These are phyloP conservation scores for Ginglymostoma cirratum DNA, from an alignment of 2,113 vertebrate species.

Conservation along the genomic window DNA sequence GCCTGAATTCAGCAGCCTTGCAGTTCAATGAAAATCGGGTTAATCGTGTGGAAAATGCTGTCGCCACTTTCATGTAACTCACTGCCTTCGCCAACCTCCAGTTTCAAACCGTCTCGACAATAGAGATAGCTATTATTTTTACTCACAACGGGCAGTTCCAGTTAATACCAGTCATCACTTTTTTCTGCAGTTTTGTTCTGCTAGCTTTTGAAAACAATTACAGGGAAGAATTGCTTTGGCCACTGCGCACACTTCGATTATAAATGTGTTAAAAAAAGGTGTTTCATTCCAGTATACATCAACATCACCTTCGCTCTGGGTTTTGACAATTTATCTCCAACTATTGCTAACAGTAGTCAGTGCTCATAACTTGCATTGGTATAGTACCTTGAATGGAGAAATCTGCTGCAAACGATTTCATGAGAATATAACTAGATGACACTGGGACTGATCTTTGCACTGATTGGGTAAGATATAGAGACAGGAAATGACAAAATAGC, in stretches of 20 bases:
- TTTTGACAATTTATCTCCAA: not conserved
- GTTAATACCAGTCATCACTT: conserved; percentile 3
- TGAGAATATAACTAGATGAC: not conserved
- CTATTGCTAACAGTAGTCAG: not conserved
- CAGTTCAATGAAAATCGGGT: conserved; percentile 29
- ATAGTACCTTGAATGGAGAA: not conserved
- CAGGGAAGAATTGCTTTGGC: not conserved
- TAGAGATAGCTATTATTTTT: conserved; percentile 12
- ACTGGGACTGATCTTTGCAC: not conserved
- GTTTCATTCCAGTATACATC: not conserved
- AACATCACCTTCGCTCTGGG: not conserved
- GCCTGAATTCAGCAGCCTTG: conserved; percentile 24
- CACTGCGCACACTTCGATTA: not conserved
- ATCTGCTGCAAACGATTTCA: not conserved
- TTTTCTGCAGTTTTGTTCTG: not conserved
- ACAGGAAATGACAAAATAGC: not conserved
- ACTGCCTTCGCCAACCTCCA: not conserved
- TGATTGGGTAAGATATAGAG: not conserved
- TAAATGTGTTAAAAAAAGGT: not conserved
- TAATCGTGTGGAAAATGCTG: conserved; percentile 24
- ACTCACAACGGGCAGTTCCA: not conserved
- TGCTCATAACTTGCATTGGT: not conserved
- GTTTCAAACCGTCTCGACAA: not conserved
- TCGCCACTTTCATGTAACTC: conserved; percentile 14
- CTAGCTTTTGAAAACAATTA: not conserved